phyloP scores from a whole-genome alignment of 2,113 vertebrate genomes.

The Caranx melampygus region DNA sequence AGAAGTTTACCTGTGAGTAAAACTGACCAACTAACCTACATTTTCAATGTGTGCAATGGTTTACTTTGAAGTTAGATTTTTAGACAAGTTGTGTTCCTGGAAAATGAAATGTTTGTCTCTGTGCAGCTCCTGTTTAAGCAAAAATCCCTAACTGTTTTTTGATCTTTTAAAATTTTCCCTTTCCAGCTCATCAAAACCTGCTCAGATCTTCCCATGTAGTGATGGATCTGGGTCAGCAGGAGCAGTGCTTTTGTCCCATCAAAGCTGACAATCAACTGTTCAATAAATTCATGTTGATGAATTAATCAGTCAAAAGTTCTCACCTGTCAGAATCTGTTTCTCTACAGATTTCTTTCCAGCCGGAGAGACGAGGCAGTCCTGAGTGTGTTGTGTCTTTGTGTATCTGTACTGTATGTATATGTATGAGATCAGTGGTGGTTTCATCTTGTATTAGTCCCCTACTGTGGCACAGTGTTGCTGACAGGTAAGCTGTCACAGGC shows the following conservation, averaged over 20 bases:
- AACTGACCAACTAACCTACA: neutral
- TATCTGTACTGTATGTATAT: neutral
- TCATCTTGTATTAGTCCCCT: conserved; percentile 37
- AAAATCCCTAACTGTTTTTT: neutral
- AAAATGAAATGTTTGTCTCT: neutral
- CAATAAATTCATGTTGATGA: neutral
- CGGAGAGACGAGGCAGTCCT: neutral
- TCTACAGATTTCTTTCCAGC: too few relatives aligned
- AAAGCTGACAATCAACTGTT: neutral
- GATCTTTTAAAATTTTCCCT: neutral
- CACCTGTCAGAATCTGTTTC: neutral
- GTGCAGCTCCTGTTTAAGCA: too few relatives aligned
- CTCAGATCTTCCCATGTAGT: neutral
- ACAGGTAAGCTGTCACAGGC: conserved; percentile 54
- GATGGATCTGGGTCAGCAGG: conserved; percentile 21
- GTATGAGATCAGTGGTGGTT: neutral
- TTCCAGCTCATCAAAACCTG: neutral
- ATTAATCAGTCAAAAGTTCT: neutral
- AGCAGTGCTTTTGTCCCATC: neutral
- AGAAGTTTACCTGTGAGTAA: neutral
- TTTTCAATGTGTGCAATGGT: neutral
- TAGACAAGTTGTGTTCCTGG: neutral
- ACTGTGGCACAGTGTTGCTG: conserved; percentile 30
- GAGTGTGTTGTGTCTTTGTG: neutral
- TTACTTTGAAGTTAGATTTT: too few relatives aligned